phyloP scores from a whole-genome alignment of 2,888 invertebrate genomes.

The Epistrophe eligans region DNA sequence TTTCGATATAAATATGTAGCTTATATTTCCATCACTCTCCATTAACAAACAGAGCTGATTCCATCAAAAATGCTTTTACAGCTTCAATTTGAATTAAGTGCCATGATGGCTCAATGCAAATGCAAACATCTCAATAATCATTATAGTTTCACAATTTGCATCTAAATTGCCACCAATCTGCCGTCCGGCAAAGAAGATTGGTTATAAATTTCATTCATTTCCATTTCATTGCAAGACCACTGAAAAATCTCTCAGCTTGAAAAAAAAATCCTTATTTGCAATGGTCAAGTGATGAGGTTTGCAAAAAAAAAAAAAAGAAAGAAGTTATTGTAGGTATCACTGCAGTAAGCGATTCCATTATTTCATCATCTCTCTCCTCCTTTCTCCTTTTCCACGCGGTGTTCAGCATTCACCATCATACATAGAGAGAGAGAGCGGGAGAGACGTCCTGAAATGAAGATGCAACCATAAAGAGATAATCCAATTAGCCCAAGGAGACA shows the following conservation, averaged over 20 bases:
- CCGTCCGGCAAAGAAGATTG: not conserved
- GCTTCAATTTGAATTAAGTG: slow-evolving; percentile 58
- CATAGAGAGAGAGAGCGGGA: not conserved
- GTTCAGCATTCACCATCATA: no score
- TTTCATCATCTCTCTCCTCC: slow-evolving; percentile 30
- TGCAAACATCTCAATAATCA: slow-evolving; percentile 66
- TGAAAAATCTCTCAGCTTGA: slow-evolving; percentile 3
- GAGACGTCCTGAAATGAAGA: slow-evolving; percentile 59
- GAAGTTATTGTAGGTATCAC: slow-evolving; percentile 28
- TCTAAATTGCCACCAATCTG: slow-evolving; percentile 64
- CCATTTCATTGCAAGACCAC: not conserved
- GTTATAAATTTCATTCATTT: slow-evolving; percentile 50
- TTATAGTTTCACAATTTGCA: slow-evolving; percentile 65
- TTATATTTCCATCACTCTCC: not conserved
- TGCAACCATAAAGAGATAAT: slow-evolving; percentile 78
- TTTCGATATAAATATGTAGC: not conserved
- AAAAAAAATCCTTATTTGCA: not conserved
- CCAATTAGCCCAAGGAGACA: slow-evolving; percentile 81
- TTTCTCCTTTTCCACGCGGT: not conserved
- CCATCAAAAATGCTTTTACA: slow-evolving; percentile 3
- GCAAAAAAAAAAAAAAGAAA: slow-evolving; percentile 36
- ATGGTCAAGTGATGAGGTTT: slow-evolving; percentile 12
- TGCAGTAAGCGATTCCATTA: slow-evolving; percentile 72
- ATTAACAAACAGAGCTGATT: not conserved
- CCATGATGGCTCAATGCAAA: slow-evolving; percentile 62